These are phyloP conservation scores for Natrix natrix DNA, from an alignment of 2,797 vertebrate species.

Conservation along the genomic window DNA sequence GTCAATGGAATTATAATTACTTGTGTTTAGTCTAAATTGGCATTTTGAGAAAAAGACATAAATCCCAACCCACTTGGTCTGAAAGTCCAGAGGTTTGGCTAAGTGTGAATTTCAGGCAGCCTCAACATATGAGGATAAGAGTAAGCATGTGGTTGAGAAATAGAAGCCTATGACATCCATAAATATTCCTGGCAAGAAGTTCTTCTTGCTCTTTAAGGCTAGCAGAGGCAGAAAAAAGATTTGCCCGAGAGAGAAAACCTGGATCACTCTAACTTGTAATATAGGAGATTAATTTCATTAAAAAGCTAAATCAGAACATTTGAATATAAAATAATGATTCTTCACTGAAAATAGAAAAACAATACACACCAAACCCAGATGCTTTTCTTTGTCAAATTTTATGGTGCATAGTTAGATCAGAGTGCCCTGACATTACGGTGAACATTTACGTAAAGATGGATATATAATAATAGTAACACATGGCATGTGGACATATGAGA, in stretches of 20 bases:
- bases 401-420: constrained; percentile 2
- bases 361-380: constrained; percentile 16
- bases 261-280: constrained; percentile 4
- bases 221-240: constrained; percentile 2
- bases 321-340: constrained; percentile 24
- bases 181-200: constrained; percentile 48
- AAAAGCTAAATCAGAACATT: constrained; percentile 28
- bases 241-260: constrained; percentile 31
- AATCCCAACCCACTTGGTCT: constrained; percentile 51
- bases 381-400: constrained; percentile 26
- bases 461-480: neutral
- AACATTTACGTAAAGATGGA: constrained; percentile 1
- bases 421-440: constrained; percentile 15
- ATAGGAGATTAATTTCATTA: constrained; percentile 35
- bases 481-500: neutral
- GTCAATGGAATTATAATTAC: constrained; percentile 47
- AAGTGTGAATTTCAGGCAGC: constrained; percentile 32
- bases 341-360: constrained; percentile 5
- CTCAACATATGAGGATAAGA: constrained; percentile 47
- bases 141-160: constrained; percentile 37
- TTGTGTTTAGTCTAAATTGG: constrained; percentile 55
- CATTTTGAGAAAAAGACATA: constrained; percentile 45
- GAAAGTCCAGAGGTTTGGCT: constrained; percentile 47
- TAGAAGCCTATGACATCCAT: constrained; percentile 44
- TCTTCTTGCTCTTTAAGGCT: constrained; percentile 24